These are phyloP conservation scores for Aphyosemion australe DNA, from an alignment of 2,113 vertebrate genomes.

Conservation along the genomic window DNA sequence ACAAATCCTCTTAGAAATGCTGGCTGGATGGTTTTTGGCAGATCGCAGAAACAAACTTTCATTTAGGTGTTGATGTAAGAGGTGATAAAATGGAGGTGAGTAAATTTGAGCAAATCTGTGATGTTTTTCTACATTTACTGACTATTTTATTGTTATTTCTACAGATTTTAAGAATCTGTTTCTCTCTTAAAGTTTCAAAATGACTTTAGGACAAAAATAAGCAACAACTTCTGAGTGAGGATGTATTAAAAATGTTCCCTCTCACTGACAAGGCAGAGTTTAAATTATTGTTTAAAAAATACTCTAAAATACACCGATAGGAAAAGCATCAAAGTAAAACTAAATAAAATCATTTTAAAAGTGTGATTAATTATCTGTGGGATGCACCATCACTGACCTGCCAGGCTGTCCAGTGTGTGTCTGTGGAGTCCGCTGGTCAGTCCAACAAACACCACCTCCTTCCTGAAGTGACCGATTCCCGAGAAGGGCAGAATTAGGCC, in stretches of 20 bases:
- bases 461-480: conserved; percentile 86
- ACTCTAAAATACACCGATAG: not conserved
- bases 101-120: too few species aligned
- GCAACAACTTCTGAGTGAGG: conserved; percentile 6
- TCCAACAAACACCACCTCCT: conserved; percentile 90
- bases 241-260: conserved; percentile 8
- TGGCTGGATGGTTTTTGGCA: conserved; percentile 45
- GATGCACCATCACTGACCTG: conserved; percentile 80
- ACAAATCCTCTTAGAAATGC: conserved; percentile 64
- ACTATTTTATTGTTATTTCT: too few species aligned
- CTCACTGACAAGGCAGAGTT: not conserved
- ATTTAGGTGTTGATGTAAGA: not conserved
- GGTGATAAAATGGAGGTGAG: too few species aligned
- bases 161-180: too few species aligned
- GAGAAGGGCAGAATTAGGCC: conserved; percentile 85
- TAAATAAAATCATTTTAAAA: not conserved
- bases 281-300: not conserved
- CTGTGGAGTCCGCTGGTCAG: conserved; percentile 81
- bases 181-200: not conserved
- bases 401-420: conserved; percentile 77
- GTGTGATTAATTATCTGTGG: too few species aligned
- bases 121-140: too few species aligned
- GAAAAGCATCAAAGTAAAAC: conserved; percentile 10
- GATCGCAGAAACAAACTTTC: conserved; percentile 22
- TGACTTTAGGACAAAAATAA: not conserved